Evolutionary conservation across 2,888 invertebrate genomes (phyloP).

Genomic region (Formica aserva): DNA sequence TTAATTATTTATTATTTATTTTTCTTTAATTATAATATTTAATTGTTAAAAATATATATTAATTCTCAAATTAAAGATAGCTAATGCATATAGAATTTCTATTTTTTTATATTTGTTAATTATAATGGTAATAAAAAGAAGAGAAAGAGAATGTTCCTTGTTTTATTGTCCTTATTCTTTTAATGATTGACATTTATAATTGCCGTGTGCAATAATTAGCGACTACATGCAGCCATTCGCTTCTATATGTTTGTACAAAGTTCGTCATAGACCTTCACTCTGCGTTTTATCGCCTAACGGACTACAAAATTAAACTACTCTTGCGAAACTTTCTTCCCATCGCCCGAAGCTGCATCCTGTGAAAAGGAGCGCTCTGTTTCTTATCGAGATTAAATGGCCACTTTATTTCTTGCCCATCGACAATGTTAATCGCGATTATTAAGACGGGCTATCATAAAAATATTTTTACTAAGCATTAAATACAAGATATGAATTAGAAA

Average conservation of each 20-base stretch:
- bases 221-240: background rate
- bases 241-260: background rate
- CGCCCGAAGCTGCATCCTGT: background rate
- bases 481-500: background rate
- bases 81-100: background rate
- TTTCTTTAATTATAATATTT: background rate
- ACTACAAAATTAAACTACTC: constrained; percentile 22
- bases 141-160: background rate
- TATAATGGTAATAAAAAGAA: background rate
- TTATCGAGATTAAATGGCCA: constrained; percentile 15
- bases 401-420: background rate
- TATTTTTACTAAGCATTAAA: constrained; percentile 1
- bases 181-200: background rate
- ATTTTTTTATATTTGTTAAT: constrained; percentile 19
- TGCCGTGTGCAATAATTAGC: background rate
- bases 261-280: constrained; percentile 17
- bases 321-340: constrained; percentile 18
- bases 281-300: constrained; percentile 7
- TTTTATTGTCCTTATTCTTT: background rate
- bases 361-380: constrained; percentile 18
- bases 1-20: background rate
- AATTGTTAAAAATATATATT: background rate
- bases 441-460: background rate
- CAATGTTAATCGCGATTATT: constrained; percentile 24
- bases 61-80: background rate